Percentiles rank a stretch among this genome's conserved stretches.
Evolutionary conservation across 2,113 vertebrate genomes (phyloP).

Genomic region (Sinocyclocheilus anophthalmus): DNA sequence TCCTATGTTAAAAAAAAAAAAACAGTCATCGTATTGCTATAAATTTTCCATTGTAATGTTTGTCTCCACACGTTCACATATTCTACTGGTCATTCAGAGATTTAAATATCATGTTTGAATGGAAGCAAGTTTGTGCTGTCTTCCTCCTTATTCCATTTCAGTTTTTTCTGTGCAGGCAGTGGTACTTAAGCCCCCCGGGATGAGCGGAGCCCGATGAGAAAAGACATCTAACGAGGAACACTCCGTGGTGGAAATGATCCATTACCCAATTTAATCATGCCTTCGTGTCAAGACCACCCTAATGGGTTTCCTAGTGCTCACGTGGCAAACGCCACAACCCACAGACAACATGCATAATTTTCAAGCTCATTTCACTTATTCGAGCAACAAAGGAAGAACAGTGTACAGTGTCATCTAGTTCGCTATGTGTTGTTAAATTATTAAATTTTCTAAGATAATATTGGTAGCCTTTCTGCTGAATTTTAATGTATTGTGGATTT

Average conservation of each 20-base stretch:
- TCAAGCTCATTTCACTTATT: not conserved
- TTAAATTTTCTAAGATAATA: not conserved
- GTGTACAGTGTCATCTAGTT: not conserved
- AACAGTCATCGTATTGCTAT: not conserved
- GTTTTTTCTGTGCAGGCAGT: conserved; percentile 14
- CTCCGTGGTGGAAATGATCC: conserved; percentile 45
- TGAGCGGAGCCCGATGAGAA: conserved; percentile 24
- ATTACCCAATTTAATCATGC: conserved; percentile 66
- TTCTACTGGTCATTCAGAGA: conserved; percentile 20
- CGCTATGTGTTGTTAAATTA: not conserved
- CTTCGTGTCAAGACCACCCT: conserved; percentile 52
- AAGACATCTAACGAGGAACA: conserved; percentile 28
- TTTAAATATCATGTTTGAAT: conserved; percentile 41
- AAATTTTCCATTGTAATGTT: too few species aligned
- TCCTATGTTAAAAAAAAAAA: too few species aligned
- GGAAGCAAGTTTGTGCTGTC: not conserved
- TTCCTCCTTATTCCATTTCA: conserved; percentile 19
- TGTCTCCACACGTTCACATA: conserved; percentile 1
- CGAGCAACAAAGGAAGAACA: not conserved
- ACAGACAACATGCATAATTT: not conserved
- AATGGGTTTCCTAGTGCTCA: conserved; percentile 62
- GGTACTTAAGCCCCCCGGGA: conserved; percentile 38
- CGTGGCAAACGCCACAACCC: conserved; percentile 32
- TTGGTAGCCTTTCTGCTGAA: not conserved
- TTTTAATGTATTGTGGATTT: not conserved